A percentile compares a stretch with the other conserved stretches of the same genome.
phyloP scores from a whole-genome alignment of 2,113 vertebrate species.

The Semnornis frantzii region DNA sequence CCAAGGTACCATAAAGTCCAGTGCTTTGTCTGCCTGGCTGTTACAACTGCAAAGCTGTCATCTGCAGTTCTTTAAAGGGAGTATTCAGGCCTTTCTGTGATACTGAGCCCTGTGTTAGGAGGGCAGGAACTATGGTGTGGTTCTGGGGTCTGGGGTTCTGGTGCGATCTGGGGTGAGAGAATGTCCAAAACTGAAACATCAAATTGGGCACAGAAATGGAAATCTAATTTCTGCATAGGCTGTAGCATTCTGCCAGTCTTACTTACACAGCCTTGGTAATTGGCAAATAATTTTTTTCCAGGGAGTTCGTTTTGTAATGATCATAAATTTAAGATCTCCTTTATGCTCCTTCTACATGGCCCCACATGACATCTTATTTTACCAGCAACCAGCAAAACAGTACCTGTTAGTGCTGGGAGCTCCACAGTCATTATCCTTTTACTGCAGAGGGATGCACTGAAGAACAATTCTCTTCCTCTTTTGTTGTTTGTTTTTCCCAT shows the following conservation, averaged over 20 bases:
- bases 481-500: not conserved
- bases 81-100: accelerated
- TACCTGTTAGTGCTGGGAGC: not conserved
- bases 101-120: not conserved
- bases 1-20: not conserved
- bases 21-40: accelerated
- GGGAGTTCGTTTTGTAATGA: not conserved
- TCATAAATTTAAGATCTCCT: not conserved
- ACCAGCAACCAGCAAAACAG: not conserved
- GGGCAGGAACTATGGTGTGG: accelerated
- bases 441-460: not conserved
- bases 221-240: not conserved
- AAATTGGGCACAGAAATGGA: not conserved
- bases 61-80: not conserved
- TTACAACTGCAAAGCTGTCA: not conserved
- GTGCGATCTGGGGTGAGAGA: too few species aligned
- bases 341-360: not conserved
- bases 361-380: not conserved
- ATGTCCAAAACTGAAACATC: not conserved
- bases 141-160: too few species aligned
- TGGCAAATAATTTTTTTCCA: not conserved
- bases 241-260: not conserved
- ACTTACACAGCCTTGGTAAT: not conserved
- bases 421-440: not conserved
- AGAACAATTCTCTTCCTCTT: not conserved